A percentile compares a stretch with the other conserved stretches of the same genome.
These are phyloP conservation scores for Platichthys stellatus DNA, from an alignment of 2,113 vertebrate species.

Conservation along the genomic window DNA sequence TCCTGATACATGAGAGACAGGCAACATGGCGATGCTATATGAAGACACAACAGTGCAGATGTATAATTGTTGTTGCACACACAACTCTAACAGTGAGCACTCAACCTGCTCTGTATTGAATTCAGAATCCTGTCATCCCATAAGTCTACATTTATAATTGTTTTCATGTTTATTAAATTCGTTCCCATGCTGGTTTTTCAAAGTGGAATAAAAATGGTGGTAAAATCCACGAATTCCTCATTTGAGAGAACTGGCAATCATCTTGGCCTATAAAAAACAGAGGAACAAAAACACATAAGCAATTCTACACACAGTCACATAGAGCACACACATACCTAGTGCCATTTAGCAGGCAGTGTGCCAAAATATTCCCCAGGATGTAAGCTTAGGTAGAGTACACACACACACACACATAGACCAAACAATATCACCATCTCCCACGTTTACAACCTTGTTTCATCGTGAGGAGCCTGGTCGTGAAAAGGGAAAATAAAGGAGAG, in stretches of 20 bases:
- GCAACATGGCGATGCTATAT: neutral
- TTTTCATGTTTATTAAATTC: constrained; percentile 24
- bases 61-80: neutral
- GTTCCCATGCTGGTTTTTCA: constrained; percentile 3
- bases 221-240: constrained; percentile 11
- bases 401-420: constrained; percentile 21
- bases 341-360: constrained; percentile 32
- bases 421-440: constrained; percentile 62
- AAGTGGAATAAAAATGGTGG: constrained; percentile 8
- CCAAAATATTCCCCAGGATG: constrained; percentile 20
- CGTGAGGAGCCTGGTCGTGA: constrained; percentile 9
- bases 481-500: constrained; percentile 20
- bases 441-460: constrained; percentile 54
- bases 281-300: constrained; percentile 26
- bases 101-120: too few species aligned
- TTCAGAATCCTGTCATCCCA: too few species aligned
- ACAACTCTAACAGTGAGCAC: neutral
- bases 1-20: constrained; percentile 23
- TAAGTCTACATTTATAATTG: too few species aligned
- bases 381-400: constrained; percentile 18
- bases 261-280: constrained; percentile 50
- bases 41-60: constrained; percentile 14
- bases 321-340: constrained; percentile 4
- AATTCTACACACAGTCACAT: constrained; percentile 7
- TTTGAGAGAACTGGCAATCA: constrained; percentile 8